Evolutionary conservation across 1,140 invertebrate species (phyloP).

Genomic region (Onthophagus taurus): DNA sequence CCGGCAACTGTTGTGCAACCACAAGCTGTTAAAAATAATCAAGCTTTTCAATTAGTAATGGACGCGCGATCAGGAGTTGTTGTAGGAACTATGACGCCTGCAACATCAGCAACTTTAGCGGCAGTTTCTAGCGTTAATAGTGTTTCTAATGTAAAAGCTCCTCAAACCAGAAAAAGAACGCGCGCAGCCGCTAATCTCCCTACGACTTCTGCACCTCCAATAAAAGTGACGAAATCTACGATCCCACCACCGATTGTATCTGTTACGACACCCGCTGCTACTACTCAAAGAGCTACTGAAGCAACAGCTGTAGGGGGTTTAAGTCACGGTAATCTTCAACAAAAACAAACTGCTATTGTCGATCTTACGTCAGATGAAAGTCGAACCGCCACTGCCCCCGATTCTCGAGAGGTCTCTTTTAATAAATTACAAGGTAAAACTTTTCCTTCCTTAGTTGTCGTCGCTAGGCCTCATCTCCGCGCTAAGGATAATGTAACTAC

Average conservation of each 20-base stretch:
- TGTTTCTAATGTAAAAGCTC: constrained; percentile 13
- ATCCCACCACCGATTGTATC: constrained; percentile 1
- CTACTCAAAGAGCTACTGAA: constrained; percentile 29
- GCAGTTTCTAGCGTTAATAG: too few relatives aligned
- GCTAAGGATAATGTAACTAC: constrained; percentile 48
- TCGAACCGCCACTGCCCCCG: constrained; percentile 44
- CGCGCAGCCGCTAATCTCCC: constrained; percentile 8
- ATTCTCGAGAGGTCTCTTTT: constrained; percentile 61
- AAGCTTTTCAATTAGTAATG: constrained; percentile 41
- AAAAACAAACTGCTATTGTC: constrained; percentile 33
- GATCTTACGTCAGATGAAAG: constrained; percentile 52
- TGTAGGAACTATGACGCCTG: constrained; percentile 37
- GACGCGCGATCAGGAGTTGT: constrained; percentile 43
- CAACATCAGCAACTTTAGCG: constrained; percentile 13
- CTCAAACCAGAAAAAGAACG: constrained; percentile 19
- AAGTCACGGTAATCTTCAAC: constrained; percentile 15
- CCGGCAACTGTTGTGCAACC: neutral
- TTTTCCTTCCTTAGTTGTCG: constrained; percentile 72
- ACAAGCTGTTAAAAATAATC: constrained; percentile 9
- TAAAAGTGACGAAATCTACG: constrained; percentile 7
- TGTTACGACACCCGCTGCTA: constrained; percentile 5
- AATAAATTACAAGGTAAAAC: constrained; percentile 74
- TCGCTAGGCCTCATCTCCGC: constrained; percentile 64
- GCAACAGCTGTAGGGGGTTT: constrained; percentile 27
- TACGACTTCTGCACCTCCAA: neutral